phyloP scores from a whole-genome alignment of 23 tunicate species.

The Trididemnum miniatum region DNA sequence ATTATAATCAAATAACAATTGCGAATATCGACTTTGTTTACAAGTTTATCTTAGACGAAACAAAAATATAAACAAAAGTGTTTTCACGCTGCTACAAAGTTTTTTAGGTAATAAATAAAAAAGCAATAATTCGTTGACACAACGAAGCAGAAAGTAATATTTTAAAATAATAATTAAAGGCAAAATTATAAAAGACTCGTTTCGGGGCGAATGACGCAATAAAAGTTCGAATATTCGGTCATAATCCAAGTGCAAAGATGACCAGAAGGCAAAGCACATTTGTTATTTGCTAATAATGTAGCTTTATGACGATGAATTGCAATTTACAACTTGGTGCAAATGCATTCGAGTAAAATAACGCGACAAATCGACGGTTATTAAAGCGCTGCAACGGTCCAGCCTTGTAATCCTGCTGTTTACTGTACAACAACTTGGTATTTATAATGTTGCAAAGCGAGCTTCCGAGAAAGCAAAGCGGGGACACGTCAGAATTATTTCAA shows the following conservation, averaged over 20 bases:
- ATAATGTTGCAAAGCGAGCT: not conserved
- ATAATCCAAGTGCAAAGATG: conserved; percentile 11
- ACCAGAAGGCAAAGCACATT: conserved; percentile 36
- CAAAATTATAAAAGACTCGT: not conserved
- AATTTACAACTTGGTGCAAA: conserved; percentile 20
- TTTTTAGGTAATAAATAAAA: no score
- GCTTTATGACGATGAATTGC: conserved; percentile 25
- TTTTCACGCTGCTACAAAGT: no score
- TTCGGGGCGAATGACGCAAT: not conserved
- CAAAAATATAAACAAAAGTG: no score
- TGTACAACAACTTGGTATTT: not conserved
- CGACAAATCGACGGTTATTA: conserved; percentile 1
- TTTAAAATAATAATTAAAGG: not conserved
- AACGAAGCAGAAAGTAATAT: not conserved
- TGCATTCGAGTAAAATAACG: not conserved
- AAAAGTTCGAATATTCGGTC: conserved; percentile 8
- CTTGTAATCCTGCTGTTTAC: not conserved
- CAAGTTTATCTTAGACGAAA: no score
- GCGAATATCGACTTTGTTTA: no score
- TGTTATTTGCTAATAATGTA: conserved; percentile 23
- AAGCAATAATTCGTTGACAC: no score
- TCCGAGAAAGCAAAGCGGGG: not conserved
- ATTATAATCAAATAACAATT: no score
- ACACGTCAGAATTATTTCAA: conserved; percentile 28
- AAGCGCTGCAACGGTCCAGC: not conserved